Evolutionary conservation across 92 coral and sea anemone species (phyloP), one percentile per base, ranked within the genome.

Genomic region (Paragorgia papillata): DNA sequence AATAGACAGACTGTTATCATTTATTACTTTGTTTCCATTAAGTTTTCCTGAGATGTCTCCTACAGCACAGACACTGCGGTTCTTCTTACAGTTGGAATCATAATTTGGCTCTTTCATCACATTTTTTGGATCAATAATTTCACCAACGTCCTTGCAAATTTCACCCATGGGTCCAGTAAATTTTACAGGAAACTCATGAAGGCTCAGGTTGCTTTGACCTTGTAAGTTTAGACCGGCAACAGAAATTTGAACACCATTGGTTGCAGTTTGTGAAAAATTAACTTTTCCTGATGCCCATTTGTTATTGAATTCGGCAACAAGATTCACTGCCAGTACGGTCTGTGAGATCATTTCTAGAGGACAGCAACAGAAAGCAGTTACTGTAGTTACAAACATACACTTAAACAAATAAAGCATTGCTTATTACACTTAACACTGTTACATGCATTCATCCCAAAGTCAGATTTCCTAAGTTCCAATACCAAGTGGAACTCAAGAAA

Each of bases 31-130:
- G 3, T 3, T 10, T 9, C 49, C 57, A 28, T 67, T 41, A 40
- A 93, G 50, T 76, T 78, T 88, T 14, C 88, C 87, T 12, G 84
- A 25, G 34, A 91, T 56, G 69, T 94, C 92, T 25, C 97, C 97
- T 49, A 85, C 46, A n/a, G 97, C 94, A 82, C 97, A 91, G 15
- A 2, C 53, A 46, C 53, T 46, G n/a, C 2, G 14, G n/a, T 46
- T 15, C 43, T 4, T 12, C 12, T 37, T 37, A 12, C 43, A 37
- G 5, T 37, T 12, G 6, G 43, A 37, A 4, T 4, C 43, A 37
- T 37, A 37, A 37, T 37, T 37, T 37, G 12, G 43, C 12, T 37
- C 43, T 37, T 37, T 37, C 43, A 37, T 37, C 6, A 37, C 12
- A 56, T 56, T 56, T 56, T 22, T 29, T 1, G 62, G 62, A n/a